Base-by-base conservation (phyloP, 2,113 vertebrate genomes). In the Raja brachyura region DNA sequence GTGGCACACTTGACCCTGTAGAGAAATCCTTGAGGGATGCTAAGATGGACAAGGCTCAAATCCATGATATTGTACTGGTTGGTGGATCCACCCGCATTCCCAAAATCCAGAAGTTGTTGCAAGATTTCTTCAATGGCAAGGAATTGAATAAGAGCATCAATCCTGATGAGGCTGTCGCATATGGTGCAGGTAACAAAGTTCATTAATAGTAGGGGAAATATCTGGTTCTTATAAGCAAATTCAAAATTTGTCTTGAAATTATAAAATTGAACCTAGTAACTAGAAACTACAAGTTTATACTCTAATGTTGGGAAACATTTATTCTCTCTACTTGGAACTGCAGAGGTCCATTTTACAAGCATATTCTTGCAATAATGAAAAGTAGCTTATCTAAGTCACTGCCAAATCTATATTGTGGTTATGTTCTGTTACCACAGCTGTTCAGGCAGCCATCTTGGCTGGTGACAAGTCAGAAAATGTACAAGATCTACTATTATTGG, bases 381-480 rank as follows among this genome's bases (percentile, higher is more conserved):
- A 66, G 13, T 73, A 73, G 5, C 63, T 66, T 66, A 10, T 66
- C 63, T 73, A 73, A 73, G 16, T 73, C 18, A 73, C 5, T 73
- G 70, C 18, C 70, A 73, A 73, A 73, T 73, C 14, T 22, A 20
- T 73, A 73, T 20, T 73, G 70, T 20, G 70, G 14, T 73, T 73
- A 73, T 73, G 70, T 59, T 59, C 5, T 10, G 70, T 56, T 0
- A 85, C 93, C 93, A 39, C 94, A 98, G 98, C 98, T 56, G 98
- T 98, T 18, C 98, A 98, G 95, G 98, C 98, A 0, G 98, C 98
- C 94, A 98, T 98, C 93, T 94, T 98, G 94, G 97, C 97, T 63
- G 98, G 98, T 2, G 98, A 98, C 95, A 98, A 98, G 94, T 98
- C 98, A n/a, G 98, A 98, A 95, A 98, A 98, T n/a, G 97, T 98